phyloP scores from a whole-genome alignment of 2,797 vertebrate species.

The Ctenosaura bakeri region DNA sequence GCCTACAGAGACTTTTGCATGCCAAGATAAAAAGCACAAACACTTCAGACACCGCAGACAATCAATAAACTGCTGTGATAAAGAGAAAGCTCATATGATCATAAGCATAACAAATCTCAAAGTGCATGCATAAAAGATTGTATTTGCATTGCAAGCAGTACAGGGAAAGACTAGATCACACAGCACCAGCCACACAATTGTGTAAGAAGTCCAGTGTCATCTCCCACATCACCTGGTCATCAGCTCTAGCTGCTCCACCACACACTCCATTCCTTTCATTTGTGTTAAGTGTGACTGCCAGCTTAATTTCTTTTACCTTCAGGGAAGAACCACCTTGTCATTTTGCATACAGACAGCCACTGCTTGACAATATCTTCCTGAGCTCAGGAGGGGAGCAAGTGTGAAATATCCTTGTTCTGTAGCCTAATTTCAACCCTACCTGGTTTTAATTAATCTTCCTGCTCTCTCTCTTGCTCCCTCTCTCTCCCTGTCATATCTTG shows the following conservation, averaged over 20 bases:
- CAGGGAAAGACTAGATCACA: not conserved
- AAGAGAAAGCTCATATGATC: not conserved
- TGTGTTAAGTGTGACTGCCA: not conserved
- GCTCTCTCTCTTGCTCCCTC: not conserved
- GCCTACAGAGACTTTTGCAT: slow-evolving; percentile 16
- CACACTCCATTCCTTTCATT: not conserved
- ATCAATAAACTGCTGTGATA: not conserved
- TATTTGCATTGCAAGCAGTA: not conserved
- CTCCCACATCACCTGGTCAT: not conserved
- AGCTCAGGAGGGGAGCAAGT: not conserved
- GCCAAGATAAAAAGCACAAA: slow-evolving; percentile 19
- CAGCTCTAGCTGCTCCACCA: not conserved
- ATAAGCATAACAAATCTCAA: not conserved
- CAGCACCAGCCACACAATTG: not conserved
- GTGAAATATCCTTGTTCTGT: not conserved
- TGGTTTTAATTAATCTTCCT: not conserved
- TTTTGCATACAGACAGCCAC: slow-evolving; percentile 3
- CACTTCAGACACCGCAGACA: not conserved
- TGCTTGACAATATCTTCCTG: not conserved
- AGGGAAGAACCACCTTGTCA: not conserved
- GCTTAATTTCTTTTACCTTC: not conserved
- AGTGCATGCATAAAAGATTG: not conserved
- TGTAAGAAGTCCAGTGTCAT: not conserved
- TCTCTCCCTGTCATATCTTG: not conserved
- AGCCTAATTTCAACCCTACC: not conserved